A percentile compares a stretch with the other conserved stretches of the same genome.
Conservation (phyloP, 1,140 invertebrate species). For the Sitodiplosis mosellana region DNA sequence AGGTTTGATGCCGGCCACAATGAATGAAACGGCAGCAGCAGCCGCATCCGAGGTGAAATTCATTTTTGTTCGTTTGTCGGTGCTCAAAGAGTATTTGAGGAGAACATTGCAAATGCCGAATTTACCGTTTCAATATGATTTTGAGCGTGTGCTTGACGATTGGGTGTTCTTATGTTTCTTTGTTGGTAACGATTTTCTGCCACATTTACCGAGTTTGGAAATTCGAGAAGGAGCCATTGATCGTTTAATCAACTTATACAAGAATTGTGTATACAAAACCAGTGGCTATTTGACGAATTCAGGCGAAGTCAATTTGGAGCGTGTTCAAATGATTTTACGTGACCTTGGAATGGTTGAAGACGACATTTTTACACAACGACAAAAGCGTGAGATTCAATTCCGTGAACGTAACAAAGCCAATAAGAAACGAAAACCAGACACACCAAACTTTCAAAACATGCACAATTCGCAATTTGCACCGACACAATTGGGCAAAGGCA, state of each 20-base stretch:
- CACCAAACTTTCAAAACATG: slow-evolving; percentile 46
- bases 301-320: slow-evolving; percentile 77
- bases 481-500: slow-evolving; percentile 27
- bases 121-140: slow-evolving; percentile 79
- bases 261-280: slow-evolving; percentile 86
- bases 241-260: slow-evolving; percentile 82
- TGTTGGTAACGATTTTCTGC: slow-evolving; percentile 98
- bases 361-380: slow-evolving; percentile 88
- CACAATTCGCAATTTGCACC: slow-evolving; percentile 58
- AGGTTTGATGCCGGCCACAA: slow-evolving; percentile 39
- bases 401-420: slow-evolving; percentile 53
- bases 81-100: slow-evolving; percentile 89
- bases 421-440: slow-evolving; percentile 31
- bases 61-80: slow-evolving; percentile 81
- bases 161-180: slow-evolving; percentile 99
- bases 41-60: slow-evolving; percentile 57
- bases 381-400: slow-evolving; percentile 68
- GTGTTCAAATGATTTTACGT: slow-evolving; percentile 87
- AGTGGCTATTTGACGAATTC: slow-evolving; percentile 89
- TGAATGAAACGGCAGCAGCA: slow-evolving; percentile 21
- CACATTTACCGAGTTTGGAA: slow-evolving; percentile 94
- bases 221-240: slow-evolving; percentile 97
- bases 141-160: slow-evolving; percentile 85
- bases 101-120: slow-evolving; percentile 82
- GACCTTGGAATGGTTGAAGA: slow-evolving; percentile 90